These are phyloP conservation scores for Notoglanidium macrostoma DNA, from an alignment of 2,797 vertebrate species.

Conservation along the genomic window DNA sequence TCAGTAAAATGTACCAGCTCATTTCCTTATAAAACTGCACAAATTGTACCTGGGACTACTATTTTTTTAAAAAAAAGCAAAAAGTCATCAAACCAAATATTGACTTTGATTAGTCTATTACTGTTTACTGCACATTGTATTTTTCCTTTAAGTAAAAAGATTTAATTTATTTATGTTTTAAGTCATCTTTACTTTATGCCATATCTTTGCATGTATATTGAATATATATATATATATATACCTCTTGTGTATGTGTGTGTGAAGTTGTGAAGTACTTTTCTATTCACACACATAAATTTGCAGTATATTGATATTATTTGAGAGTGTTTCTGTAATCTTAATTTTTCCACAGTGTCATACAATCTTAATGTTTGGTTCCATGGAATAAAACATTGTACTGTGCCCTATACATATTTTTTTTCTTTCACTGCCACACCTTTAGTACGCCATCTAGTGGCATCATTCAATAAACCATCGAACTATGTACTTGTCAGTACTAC, in stretches of 20 bases:
- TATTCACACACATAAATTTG: background rate
- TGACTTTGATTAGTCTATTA: no score
- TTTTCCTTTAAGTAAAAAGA: no score
- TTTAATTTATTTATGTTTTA: no score
- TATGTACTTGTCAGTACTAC: background rate
- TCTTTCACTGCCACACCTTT: background rate
- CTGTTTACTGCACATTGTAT: no score
- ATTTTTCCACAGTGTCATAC: background rate
- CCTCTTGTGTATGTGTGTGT: background rate
- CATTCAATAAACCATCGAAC: background rate
- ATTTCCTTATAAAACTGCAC: no score
- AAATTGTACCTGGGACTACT: no score
- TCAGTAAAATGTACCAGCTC: no score
- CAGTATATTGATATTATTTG: background rate
- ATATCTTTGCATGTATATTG: no score
- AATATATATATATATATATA: no score
- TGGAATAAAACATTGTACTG: background rate
- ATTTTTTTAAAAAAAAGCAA: no score
- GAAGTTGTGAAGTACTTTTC: background rate
- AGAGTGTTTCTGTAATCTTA: background rate
- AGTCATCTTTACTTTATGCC: no score
- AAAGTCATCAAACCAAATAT: no score
- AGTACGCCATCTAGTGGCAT: background rate
- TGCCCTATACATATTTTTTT: background rate
- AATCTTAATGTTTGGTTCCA: background rate